Evolutionary conservation across 2,113 vertebrate genomes (phyloP).

Genomic region (Ivindomyrus marchei): DNA sequence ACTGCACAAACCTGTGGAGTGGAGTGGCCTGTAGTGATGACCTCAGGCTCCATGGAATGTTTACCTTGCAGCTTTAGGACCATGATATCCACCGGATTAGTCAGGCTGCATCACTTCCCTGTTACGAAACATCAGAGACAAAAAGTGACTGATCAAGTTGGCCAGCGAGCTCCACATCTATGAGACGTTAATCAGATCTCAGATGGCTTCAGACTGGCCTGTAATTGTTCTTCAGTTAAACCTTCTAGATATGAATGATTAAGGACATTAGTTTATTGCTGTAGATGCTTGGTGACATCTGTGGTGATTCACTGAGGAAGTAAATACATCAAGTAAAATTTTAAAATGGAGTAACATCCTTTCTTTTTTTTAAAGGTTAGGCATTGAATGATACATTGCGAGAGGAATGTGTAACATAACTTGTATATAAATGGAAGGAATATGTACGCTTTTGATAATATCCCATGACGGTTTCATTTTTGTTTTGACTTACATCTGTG

Average conservation of each 20-base stretch:
- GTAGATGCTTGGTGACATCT: background rate
- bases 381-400: background rate
- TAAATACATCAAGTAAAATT: background rate
- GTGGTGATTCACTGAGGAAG: background rate
- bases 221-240: background rate
- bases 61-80: conserved; percentile 13
- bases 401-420: background rate
- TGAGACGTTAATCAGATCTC: background rate
- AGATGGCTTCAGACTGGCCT: background rate
- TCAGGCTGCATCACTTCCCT: background rate
- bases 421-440: background rate
- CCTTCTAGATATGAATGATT: background rate
- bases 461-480: background rate
- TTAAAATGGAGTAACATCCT: background rate
- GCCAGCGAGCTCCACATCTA: background rate
- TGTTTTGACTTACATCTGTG: background rate
- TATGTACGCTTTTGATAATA: background rate
- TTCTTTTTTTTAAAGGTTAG: background rate
- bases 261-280: background rate
- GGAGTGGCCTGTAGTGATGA: background rate
- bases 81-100: background rate
- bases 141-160: background rate
- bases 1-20: background rate
- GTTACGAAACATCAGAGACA: background rate
- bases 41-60: conserved; percentile 17